Conservation (phyloP, 2,113 vertebrate species). For the Numida meleagris region DNA sequence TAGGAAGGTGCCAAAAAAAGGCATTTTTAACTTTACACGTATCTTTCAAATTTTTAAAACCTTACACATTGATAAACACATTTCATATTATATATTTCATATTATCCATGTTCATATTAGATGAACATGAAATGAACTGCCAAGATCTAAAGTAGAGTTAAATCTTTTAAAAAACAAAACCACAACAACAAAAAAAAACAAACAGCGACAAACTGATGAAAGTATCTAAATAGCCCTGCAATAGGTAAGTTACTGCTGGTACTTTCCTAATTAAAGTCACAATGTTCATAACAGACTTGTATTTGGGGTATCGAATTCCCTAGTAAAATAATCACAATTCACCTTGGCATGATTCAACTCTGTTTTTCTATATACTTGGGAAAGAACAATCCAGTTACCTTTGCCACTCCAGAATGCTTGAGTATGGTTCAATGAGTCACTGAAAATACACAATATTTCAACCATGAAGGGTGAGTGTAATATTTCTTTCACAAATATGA, state of each 20-base stretch:
- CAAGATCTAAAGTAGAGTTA: not conserved
- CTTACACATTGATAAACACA: not conserved
- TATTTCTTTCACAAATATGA: not conserved
- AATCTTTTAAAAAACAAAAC: not conserved
- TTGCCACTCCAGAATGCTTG: not conserved
- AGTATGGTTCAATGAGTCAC: not conserved
- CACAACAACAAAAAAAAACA: not conserved
- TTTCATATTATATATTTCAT: no score
- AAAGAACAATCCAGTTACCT: not conserved
- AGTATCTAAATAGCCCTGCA: not conserved
- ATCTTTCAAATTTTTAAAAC: not conserved
- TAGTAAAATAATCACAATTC: not conserved
- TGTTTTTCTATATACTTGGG: not conserved
- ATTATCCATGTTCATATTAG: not conserved
- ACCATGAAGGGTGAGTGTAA: not conserved
- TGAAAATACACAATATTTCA: conserved; percentile 22
- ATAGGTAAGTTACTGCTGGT: not conserved
- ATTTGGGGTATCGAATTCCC: not conserved
- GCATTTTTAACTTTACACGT: not conserved
- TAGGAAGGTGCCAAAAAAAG: not conserved
- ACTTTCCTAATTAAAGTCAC: not conserved
- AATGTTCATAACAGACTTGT: not conserved
- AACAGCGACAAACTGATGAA: not conserved
- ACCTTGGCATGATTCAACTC: not conserved
- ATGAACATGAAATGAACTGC: not conserved